phyloP scores from a whole-genome alignment of 2,113 vertebrate genomes.

The Vulpes ferrilata region DNA sequence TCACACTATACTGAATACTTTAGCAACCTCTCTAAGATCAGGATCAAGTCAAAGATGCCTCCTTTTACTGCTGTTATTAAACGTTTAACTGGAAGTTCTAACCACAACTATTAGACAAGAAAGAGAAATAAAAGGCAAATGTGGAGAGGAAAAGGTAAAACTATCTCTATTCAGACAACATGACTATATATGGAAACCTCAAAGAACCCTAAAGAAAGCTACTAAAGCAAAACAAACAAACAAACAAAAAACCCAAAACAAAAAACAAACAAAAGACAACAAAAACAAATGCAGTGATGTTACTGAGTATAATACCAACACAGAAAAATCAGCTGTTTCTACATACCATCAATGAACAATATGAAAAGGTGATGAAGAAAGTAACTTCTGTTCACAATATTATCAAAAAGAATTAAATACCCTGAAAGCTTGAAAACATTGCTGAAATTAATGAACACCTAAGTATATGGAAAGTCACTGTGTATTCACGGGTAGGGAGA shows the following conservation, averaged over 20 bases:
- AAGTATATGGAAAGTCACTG: conserved; percentile 8
- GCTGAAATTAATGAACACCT: background rate
- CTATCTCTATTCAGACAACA: background rate
- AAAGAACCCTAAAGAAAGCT: conserved; percentile 10
- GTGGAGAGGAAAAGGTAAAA: conserved; percentile 15
- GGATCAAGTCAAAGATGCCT: background rate
- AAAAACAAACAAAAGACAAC: background rate
- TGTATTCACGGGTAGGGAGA: background rate
- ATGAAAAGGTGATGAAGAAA: conserved; percentile 6
- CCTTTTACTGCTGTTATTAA: conserved; percentile 2
- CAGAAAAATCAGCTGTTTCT: conserved; percentile 10
- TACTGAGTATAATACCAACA: background rate
- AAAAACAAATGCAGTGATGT: background rate
- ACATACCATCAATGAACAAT: background rate
- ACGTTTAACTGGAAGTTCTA: background rate
- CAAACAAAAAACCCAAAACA: background rate
- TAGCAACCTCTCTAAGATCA: background rate
- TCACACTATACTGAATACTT: background rate
- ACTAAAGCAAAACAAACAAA: background rate
- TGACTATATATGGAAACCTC: background rate
- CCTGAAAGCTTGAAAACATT: background rate
- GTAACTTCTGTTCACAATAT: background rate
- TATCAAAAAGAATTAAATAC: conserved; percentile 19
- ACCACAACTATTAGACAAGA: background rate
- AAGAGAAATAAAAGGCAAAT: background rate